Evolutionary conservation across 2,888 invertebrate species (phyloP), one percentile per base, ranked within the genome.

Genomic region (Corythucha ciliata): DNA sequence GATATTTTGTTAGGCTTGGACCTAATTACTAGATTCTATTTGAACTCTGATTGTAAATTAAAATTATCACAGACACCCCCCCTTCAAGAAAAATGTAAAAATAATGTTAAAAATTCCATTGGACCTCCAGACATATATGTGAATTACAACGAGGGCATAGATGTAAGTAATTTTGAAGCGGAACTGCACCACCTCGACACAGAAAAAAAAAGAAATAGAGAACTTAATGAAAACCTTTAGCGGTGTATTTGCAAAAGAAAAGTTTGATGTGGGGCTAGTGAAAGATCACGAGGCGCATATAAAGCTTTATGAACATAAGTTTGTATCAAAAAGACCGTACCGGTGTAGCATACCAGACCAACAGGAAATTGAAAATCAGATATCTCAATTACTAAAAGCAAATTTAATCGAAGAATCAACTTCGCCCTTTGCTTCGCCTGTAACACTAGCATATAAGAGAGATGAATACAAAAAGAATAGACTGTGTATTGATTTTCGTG

Each of bases 351-450:
- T 39, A 16, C 26, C 21, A 39, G 56, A 56, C 44, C 39, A 54
- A 39, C 18, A 29, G 24, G 52, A 54, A 54, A 55, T 57, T 4
- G 55, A 53, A 16, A 21, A 36, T 22, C 50, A 57, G 34, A 48
- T 55, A 14, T 1, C 41, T 14, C 16, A n/a, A 7, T 16, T 42
- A 24, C 16, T 50, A n/a, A 24, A 50, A 34, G 44, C 34, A 22
- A 44, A 32, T 10, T 24, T 44, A 12, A 50, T 50, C 12, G 42
- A 50, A 14, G 50, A 44, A 16, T 50, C 50, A 7, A 29, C 25
- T 4, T 50, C 50, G 18, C 44, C 50, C 10, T 50, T 44, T 20
- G 44, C 50, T 12, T 32, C 50, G 14, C 50, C 42, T 12, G 44
- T 42, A 18, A 50, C 50, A 1, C 20, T 50, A 12, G 39, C 39